A percentile compares a stretch with the other conserved stretches of the same genome.
phyloP scores from a whole-genome alignment of 2,113 vertebrate genomes.

The Columbina picui region DNA sequence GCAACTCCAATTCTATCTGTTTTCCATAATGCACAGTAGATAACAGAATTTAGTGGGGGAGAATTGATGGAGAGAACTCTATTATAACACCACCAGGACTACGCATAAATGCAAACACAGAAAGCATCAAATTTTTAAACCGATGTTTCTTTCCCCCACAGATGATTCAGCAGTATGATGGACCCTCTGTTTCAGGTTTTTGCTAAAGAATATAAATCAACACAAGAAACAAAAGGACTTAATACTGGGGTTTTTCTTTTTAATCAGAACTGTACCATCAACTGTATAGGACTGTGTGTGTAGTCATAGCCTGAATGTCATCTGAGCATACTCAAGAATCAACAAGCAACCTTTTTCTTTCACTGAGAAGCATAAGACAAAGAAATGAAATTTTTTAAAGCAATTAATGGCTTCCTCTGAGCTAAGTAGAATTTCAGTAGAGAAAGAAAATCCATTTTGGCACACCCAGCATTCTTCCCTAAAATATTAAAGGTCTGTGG shows the following conservation, averaged over 20 bases:
- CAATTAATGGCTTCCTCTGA: background rate
- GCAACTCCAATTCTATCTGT: background rate
- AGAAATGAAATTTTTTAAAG: background rate
- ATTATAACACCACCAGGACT: background rate
- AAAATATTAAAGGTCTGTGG: background rate
- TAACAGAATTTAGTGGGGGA: background rate
- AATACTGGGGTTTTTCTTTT: background rate
- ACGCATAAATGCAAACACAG: background rate
- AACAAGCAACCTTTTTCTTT: background rate
- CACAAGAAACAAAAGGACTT: background rate
- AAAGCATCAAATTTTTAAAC: background rate
- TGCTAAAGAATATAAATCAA: background rate
- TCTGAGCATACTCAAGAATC: background rate
- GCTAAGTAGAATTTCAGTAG: background rate
- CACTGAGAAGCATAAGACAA: fast-evolving
- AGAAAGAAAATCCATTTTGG: background rate
- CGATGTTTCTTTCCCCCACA: background rate
- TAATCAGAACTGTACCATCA: background rate
- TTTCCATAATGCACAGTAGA: background rate
- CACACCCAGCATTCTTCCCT: background rate
- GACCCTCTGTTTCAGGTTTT: background rate
- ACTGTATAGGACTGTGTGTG: background rate
- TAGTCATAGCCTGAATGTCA: background rate
- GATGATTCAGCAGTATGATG: background rate
- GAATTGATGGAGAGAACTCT: background rate